These are phyloP conservation scores for Fissipunctia ypsillon DNA, from an alignment of 2,888 invertebrate species.

Conservation along the genomic window DNA sequence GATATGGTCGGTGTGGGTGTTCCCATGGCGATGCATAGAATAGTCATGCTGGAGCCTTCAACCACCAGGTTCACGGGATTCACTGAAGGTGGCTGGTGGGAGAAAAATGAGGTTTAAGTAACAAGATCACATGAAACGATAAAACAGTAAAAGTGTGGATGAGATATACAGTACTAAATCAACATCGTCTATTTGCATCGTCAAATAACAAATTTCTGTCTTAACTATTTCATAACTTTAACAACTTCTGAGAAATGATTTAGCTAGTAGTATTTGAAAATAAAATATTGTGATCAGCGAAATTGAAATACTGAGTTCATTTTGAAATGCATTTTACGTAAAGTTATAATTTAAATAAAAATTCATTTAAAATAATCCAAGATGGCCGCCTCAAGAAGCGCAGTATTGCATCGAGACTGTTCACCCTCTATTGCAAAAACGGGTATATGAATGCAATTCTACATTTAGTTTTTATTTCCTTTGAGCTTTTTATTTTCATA, in stretches of 20 bases:
- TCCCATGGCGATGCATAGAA: constrained; percentile 96
- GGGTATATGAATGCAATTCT: constrained; percentile 52
- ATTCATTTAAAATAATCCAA: constrained; percentile 24
- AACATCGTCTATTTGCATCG: not conserved
- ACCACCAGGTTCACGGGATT: constrained; percentile 95
- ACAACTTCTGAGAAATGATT: not conserved
- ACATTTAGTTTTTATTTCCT: constrained; percentile 34
- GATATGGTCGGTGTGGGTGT: constrained; percentile 96
- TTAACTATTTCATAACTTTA: not conserved
- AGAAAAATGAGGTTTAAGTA: not conserved
- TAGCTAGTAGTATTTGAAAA: not conserved
- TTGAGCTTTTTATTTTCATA: constrained; percentile 58
- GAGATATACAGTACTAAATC: too few relatives aligned
- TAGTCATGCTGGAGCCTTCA: constrained; percentile 96
- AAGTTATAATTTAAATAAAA: constrained; percentile 12
- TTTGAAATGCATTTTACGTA: not conserved
- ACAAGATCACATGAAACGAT: not conserved
- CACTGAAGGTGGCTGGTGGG: constrained; percentile 94
- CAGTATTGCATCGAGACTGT: constrained; percentile 3
- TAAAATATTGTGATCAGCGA: not conserved
- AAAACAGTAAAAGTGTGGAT: not conserved
- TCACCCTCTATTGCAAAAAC: constrained; percentile 30
- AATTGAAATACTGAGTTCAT: constrained; percentile 13
- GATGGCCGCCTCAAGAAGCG: not conserved
- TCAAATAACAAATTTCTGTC: not conserved